Conservation (phyloP, 2,113 vertebrate species). For the Platysternon megacephalum region DNA sequence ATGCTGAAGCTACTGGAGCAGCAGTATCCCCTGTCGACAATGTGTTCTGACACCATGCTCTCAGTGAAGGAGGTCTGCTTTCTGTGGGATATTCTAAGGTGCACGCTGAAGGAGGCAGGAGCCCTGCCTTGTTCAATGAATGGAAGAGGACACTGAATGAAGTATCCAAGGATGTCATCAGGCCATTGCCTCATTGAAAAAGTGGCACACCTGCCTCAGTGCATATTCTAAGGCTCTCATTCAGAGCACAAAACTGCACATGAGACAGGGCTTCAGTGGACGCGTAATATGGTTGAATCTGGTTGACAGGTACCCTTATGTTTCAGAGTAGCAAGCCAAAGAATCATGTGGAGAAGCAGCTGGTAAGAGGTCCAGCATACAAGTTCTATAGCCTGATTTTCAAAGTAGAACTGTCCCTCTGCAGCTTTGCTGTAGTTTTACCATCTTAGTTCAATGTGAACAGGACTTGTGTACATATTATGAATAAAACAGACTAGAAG, state of each 20-base stretch:
- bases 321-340: background rate
- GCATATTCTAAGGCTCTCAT: background rate
- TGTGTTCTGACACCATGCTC: background rate
- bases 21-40: accelerated
- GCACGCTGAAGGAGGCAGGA: accelerated
- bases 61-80: background rate
- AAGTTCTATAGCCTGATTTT: background rate
- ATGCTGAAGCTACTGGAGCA: background rate
- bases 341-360: accelerated
- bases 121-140: background rate
- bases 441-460: background rate
- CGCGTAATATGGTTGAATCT: background rate
- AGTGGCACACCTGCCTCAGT: background rate
- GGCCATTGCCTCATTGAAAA: accelerated
- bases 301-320: accelerated
- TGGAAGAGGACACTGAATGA: accelerated
- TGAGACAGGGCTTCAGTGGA: background rate
- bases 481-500: background rate
- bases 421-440: background rate
- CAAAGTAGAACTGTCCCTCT: background rate
- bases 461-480: background rate
- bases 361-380: accelerated
- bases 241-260: background rate
- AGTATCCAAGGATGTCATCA: background rate
- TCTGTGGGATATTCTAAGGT: background rate